Evolutionary conservation across 2,113 vertebrate genomes (phyloP).

Genomic region (Anhinga rufa): DNA sequence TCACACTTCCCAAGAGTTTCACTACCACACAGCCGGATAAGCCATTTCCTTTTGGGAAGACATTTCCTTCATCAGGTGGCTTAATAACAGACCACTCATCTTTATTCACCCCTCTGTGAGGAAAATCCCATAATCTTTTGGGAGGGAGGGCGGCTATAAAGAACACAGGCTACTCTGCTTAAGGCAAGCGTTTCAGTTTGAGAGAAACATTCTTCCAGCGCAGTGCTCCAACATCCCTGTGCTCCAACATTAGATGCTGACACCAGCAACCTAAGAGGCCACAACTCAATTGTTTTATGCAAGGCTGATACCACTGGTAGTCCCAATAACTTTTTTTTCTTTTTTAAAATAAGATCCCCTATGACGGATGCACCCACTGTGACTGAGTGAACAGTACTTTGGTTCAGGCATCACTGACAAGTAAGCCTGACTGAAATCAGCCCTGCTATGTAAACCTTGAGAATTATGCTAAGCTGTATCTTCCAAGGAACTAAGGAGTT

Average conservation of each 20-base stretch:
- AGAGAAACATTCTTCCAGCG: background rate
- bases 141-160: background rate
- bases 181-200: background rate
- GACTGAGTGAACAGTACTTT: background rate
- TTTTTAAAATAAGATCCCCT: background rate
- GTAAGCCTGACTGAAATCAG: background rate
- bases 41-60: background rate
- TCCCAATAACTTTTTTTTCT: too few species aligned
- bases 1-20: background rate
- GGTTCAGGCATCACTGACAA: background rate
- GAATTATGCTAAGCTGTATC: fast-evolving
- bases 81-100: background rate
- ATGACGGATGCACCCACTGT: background rate
- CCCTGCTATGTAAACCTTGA: background rate
- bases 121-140: background rate
- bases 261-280: background rate
- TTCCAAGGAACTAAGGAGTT: background rate
- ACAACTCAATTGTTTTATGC: background rate
- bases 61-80: background rate
- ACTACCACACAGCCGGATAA: background rate
- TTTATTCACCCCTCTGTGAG: background rate
- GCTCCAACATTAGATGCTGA: background rate
- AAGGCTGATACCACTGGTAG: background rate
- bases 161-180: background rate
- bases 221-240: background rate